Base-by-base conservation (phyloP, 2,113 vertebrate species). In the Gallinago media region DNA sequence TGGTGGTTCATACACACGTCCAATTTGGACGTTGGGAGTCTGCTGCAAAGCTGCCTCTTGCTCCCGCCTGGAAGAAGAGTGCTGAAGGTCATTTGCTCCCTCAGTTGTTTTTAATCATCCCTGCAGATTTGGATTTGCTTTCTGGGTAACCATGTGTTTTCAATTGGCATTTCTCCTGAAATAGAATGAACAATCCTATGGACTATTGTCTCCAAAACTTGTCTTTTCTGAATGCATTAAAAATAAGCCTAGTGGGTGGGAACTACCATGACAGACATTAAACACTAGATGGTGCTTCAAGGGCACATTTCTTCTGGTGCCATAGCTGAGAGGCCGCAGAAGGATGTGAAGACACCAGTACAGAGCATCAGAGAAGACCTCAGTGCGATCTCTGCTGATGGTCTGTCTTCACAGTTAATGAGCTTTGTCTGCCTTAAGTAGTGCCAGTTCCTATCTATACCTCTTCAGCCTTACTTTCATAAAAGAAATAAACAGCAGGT, bases 201-300 rank as follows among this genome's bases (percentile, higher is more conserved):
- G 27, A 32, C 83, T 89, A 12, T 72, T 91, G 84, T 84, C 68
- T 94, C 40, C 1, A 1, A 67, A 94, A 66, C 49, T 84, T 92
- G 22, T 0, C 55, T 95, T 79, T 84, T 83, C 36, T 85, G 65
- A 46, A 13, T 21, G 50, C 22, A 4, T 44, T 85, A 77, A 76
- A 76, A 85, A 7, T 34, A 56, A 70, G 38, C 26, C 46, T 26
- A 19, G 56, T 55, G 65, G 34, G 9, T 55, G 19, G 56, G 52
- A 81, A 34, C 25, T 59, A 49, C 58, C 19, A 31, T 76, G 70
- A 31, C 67, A 34, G 50, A 42, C 36, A 15, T 11, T 78, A 56
- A 85, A 88, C 94, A 36, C 92, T 82, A 95, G 91, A 15, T 87
- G 93, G 91, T 88, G 86, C 88, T 92, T 86, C 46, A 61, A 66